Conservation (phyloP, 1,140 invertebrate genomes). For the Meloidogyne floridensis region DNA sequence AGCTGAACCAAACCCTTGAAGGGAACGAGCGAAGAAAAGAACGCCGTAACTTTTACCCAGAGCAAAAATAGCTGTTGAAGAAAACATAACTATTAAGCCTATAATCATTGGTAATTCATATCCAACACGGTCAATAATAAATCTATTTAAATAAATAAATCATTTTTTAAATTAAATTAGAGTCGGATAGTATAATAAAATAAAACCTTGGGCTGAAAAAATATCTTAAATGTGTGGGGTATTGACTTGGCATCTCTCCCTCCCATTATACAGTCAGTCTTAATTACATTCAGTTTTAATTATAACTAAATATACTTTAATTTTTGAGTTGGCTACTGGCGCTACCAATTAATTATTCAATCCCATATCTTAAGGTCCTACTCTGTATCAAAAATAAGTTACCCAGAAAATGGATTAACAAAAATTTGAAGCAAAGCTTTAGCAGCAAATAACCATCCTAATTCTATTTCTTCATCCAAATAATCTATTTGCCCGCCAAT, state of each 20-base stretch:
- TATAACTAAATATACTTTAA: too few relatives aligned
- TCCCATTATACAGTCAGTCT: too few relatives aligned
- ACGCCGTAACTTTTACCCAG: constrained; percentile 91
- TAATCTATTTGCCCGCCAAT: constrained; percentile 68
- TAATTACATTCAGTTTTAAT: too few relatives aligned
- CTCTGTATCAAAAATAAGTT: not conserved
- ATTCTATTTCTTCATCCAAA: constrained; percentile 89
- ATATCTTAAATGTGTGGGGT: too few relatives aligned
- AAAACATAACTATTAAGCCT: constrained; percentile 93
- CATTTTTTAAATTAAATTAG: not conserved
- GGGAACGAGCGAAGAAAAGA: constrained; percentile 88
- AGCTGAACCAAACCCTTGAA: constrained; percentile 87
- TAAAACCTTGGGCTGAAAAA: too few relatives aligned
- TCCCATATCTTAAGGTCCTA: too few relatives aligned
- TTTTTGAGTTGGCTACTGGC: too few relatives aligned
- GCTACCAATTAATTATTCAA: too few relatives aligned
- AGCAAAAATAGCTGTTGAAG: constrained; percentile 96
- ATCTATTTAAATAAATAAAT: constrained; percentile 64
- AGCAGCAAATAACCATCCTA: constrained; percentile 93
- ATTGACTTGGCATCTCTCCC: too few relatives aligned
- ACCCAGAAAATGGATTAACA: constrained; percentile 94
- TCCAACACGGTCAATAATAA: constrained; percentile 94
- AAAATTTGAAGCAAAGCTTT: constrained; percentile 97
- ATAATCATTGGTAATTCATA: constrained; percentile 99
- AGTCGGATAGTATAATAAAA: too few relatives aligned